Evolutionary conservation across 1,140 invertebrate species (phyloP).

Genomic region (Orussus abietinus): DNA sequence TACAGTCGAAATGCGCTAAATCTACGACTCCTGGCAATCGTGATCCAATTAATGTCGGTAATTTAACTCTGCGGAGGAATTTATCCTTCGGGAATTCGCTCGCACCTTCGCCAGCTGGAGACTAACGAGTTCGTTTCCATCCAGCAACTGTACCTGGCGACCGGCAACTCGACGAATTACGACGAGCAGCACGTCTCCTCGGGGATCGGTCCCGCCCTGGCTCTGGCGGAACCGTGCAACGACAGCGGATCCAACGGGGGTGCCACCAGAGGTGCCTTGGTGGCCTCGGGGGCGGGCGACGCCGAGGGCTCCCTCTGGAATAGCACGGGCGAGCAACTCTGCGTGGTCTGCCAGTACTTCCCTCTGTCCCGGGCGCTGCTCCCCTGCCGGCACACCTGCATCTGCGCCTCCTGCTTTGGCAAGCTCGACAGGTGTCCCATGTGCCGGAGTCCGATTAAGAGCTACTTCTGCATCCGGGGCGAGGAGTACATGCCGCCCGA

Average conservation of each 20-base stretch:
- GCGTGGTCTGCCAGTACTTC: conserved; percentile 75
- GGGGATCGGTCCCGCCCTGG: conserved; percentile 45
- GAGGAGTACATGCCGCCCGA: conserved; percentile 71
- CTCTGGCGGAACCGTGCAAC: conserved; percentile 48
- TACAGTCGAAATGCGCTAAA: no score
- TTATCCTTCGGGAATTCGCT: no score
- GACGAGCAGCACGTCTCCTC: conserved; percentile 51
- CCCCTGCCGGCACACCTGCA: conserved; percentile 77
- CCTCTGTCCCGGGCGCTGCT: conserved; percentile 73
- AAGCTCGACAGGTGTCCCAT: conserved; percentile 75
- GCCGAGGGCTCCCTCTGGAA: conserved; percentile 54
- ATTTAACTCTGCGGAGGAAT: no score
- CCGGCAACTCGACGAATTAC: conserved; percentile 61
- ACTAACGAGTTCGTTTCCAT: conserved; percentile 22
- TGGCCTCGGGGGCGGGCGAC: conserved; percentile 44
- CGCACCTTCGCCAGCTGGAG: no score
- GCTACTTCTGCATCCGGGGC: conserved; percentile 73
- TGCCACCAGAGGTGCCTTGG: conserved; percentile 34
- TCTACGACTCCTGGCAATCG: no score
- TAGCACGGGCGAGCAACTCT: conserved; percentile 61
- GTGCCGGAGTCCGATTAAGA: conserved; percentile 73
- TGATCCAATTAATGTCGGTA: no score
- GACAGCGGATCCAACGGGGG: conserved; percentile 38
- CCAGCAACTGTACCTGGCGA: conserved; percentile 72
- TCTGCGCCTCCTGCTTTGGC: conserved; percentile 73